Conservation (phyloP, 2,113 vertebrate species). For the Chlorocebus sabaeus region DNA sequence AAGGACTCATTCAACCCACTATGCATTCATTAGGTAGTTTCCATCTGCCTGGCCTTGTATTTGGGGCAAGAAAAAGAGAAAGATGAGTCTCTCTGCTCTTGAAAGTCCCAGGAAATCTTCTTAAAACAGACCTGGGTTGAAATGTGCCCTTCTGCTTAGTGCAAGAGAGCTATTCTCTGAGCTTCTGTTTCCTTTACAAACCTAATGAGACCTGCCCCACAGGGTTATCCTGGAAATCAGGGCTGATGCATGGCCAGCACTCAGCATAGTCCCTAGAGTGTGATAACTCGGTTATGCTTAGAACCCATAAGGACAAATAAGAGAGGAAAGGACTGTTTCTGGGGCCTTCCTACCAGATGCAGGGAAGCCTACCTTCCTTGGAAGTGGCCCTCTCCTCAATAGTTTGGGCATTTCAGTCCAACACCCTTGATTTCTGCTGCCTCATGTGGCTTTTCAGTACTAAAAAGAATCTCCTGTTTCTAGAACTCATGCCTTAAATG, state of each 20-base stretch:
- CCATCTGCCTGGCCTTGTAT: background rate
- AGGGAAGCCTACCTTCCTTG: slow-evolving; percentile 53
- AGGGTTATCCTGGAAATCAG: background rate
- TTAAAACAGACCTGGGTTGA: background rate
- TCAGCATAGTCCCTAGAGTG: background rate
- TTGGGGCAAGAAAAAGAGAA: background rate
- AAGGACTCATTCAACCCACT: background rate
- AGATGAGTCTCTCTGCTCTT: background rate
- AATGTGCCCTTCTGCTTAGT: background rate
- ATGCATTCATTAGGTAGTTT: background rate
- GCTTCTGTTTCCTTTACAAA: background rate
- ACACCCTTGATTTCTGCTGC: slow-evolving; percentile 20
- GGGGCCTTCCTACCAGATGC: background rate
- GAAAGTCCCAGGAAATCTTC: background rate
- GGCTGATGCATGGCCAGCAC: too few species aligned
- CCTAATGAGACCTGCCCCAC: background rate
- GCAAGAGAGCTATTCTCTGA: background rate
- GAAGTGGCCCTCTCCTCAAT: background rate
- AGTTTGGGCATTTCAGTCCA: slow-evolving; percentile 63
- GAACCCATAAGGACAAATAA: background rate
- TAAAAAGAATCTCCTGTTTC: slow-evolving; percentile 75
- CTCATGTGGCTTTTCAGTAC: slow-evolving; percentile 68
- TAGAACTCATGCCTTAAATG: slow-evolving; percentile 68
- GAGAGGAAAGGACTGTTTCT: background rate
- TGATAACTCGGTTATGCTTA: background rate